Conservation (phyloP, 2,888 invertebrate genomes). For the Euplagia quadripunctaria region DNA sequence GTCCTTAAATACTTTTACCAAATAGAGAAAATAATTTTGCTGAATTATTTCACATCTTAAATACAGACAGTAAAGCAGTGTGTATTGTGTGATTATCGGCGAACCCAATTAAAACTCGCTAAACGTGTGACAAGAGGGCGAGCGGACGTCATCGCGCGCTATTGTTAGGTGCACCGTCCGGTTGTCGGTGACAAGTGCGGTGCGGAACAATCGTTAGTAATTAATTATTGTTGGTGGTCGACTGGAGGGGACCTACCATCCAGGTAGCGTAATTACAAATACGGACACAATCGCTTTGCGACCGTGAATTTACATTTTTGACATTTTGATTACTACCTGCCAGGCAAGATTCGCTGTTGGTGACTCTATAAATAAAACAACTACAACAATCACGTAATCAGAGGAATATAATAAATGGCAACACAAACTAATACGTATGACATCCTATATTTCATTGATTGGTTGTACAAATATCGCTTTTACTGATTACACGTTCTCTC, state of each 20-base stretch:
- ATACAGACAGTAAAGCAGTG: neutral
- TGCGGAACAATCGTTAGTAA: neutral
- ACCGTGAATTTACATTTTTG: neutral
- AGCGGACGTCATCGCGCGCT: neutral
- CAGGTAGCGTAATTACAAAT: neutral
- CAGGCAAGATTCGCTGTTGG: too few species aligned
- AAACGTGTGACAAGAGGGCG: neutral
- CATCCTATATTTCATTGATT: too few species aligned
- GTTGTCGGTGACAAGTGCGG: neutral
- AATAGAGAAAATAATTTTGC: neutral
- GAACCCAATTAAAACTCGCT: neutral
- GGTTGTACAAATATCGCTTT: too few species aligned
- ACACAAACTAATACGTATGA: neutral
- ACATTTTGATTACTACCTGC: too few species aligned
- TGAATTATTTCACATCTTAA: neutral
- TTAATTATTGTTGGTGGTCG: neutral
- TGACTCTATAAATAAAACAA: too few species aligned
- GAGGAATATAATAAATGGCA: neutral
- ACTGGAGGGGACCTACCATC: neutral
- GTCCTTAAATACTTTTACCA: too few species aligned
- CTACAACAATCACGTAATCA: neutral
- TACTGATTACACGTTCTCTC: too few species aligned
- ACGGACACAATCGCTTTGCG: neutral
- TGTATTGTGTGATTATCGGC: neutral
- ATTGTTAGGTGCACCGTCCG: neutral